These are phyloP conservation scores for Eulacestoma nigropectus DNA, from an alignment of 2,113 vertebrate species.

Conservation along the genomic window DNA sequence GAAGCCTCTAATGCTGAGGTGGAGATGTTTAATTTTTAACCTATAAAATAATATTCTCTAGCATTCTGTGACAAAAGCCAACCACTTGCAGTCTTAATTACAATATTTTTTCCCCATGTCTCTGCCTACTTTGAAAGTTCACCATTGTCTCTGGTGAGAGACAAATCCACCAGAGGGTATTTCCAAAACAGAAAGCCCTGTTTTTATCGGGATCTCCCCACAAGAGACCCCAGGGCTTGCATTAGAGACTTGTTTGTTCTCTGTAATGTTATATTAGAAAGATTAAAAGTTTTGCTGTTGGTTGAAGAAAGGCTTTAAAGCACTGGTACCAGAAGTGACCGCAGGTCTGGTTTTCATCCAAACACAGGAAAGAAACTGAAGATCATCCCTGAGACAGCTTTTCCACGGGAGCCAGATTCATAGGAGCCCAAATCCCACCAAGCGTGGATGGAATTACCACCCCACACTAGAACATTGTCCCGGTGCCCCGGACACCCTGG, in stretches of 20 bases:
- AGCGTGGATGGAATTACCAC: not conserved
- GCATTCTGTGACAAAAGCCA: constrained; percentile 17
- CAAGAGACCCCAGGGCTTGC: constrained; percentile 23
- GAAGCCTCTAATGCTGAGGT: not conserved
- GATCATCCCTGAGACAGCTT: not conserved
- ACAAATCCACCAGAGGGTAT: constrained; percentile 61
- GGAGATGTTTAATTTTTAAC: not conserved
- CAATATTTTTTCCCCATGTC: not conserved
- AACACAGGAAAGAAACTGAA: not conserved
- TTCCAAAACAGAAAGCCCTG: constrained; percentile 58
- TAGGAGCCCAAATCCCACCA: not conserved
- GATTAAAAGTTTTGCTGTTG: constrained; percentile 19
- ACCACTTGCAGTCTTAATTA: constrained; percentile 25
- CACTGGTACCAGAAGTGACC: constrained; percentile 21
- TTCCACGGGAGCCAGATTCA: not conserved
- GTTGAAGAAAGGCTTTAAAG: constrained; percentile 32
- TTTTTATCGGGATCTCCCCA: constrained; percentile 53
- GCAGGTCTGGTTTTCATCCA: constrained; percentile 42
- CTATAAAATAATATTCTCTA: not conserved
- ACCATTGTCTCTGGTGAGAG: constrained; percentile 38
- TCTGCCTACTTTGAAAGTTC: constrained; percentile 48
- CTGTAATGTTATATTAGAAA: constrained; percentile 47
- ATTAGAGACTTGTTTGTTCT: constrained; percentile 57
- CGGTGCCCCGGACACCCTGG: fast-evolving
- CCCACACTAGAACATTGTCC: fast-evolving